Evolutionary conservation across 2,113 vertebrate species (phyloP).

Genomic region (Heterotis niloticus): DNA sequence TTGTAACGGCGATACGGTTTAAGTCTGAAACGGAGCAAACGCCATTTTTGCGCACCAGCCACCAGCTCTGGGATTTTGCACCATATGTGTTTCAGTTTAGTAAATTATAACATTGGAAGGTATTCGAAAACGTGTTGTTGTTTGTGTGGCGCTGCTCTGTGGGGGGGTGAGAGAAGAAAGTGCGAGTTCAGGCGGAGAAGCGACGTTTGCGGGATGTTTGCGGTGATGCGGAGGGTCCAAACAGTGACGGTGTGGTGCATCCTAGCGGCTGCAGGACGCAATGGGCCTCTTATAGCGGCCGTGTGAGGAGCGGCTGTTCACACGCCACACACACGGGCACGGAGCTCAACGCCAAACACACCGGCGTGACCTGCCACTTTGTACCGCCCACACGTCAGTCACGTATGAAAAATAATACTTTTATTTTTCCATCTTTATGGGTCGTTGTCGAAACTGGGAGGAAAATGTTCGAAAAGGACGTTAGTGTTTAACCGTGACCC

Average conservation of each 20-base stretch:
- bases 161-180: too few relatives aligned
- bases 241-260: slow-evolving; percentile 57
- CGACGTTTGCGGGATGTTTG: neutral
- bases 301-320: slow-evolving; percentile 38
- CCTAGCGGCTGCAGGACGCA: slow-evolving; percentile 60
- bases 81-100: too few relatives aligned
- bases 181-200: too few relatives aligned
- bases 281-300: slow-evolving; percentile 33
- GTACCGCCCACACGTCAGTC: slow-evolving; percentile 18
- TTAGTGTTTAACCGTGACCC: neutral
- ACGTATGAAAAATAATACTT: slow-evolving; percentile 22
- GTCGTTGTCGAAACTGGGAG: neutral
- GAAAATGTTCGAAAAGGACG: neutral
- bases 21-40: too few relatives aligned
- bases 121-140: too few relatives aligned
- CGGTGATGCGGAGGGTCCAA: slow-evolving; percentile 33
- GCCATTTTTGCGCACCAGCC: too few relatives aligned
- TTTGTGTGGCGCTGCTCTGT: too few relatives aligned
- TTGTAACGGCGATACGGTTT: too few relatives aligned
- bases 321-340: slow-evolving; percentile 45
- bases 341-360: slow-evolving; percentile 31
- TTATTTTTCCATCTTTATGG: slow-evolving; percentile 28
- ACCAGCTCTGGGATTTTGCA: too few relatives aligned
- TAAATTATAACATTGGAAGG: too few relatives aligned
- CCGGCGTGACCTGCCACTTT: slow-evolving; percentile 18